A percentile compares a stretch with the other conserved stretches of the same genome.
Evolutionary conservation across 2,797 vertebrate genomes (phyloP).

Genomic region (Sandelia bainsii): DNA sequence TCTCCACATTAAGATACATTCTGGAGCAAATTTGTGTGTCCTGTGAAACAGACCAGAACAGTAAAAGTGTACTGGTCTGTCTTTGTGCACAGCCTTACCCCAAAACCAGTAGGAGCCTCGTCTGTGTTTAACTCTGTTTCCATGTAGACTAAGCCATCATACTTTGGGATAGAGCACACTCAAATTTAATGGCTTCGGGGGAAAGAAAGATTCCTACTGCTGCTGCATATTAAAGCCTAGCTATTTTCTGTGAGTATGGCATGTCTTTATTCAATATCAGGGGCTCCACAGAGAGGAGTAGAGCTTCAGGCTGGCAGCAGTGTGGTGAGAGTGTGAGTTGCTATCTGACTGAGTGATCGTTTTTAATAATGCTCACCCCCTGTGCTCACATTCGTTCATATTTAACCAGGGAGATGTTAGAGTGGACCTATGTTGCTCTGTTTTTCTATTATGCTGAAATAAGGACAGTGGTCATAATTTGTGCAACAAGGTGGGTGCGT

Average conservation of each 20-base stretch:
- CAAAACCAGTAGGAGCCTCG: conserved; percentile 11
- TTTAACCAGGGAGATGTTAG: conserved; percentile 55
- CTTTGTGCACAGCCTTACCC: not conserved
- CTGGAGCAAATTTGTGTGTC: not conserved
- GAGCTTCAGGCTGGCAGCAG: conserved; percentile 64
- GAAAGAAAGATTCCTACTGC: conserved; percentile 36
- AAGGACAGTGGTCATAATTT: conserved; percentile 53
- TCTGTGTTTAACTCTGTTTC: conserved; percentile 42
- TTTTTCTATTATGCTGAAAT: conserved; percentile 52
- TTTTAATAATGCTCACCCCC: conserved; percentile 69
- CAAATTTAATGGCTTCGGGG: conserved; percentile 45
- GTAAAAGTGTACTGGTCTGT: not conserved
- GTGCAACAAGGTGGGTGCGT: conserved; percentile 18
- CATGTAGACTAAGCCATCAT: conserved; percentile 40
- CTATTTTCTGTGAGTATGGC: conserved; percentile 63
- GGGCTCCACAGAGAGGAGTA: conserved; percentile 54
- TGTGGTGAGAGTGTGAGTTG: conserved; percentile 47
- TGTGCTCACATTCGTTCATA: conserved; percentile 60
- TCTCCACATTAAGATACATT: too few species aligned
- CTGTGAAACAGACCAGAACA: too few species aligned
- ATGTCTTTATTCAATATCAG: conserved; percentile 67
- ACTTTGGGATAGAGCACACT: conserved; percentile 31
- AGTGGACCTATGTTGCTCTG: conserved; percentile 33
- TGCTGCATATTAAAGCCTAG: conserved; percentile 58
- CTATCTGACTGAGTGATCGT: conserved; percentile 74